Evolutionary conservation across 2,113 vertebrate species (phyloP), one percentile per base, ranked within the genome.

Genomic region (Cyanistes caeruleus): DNA sequence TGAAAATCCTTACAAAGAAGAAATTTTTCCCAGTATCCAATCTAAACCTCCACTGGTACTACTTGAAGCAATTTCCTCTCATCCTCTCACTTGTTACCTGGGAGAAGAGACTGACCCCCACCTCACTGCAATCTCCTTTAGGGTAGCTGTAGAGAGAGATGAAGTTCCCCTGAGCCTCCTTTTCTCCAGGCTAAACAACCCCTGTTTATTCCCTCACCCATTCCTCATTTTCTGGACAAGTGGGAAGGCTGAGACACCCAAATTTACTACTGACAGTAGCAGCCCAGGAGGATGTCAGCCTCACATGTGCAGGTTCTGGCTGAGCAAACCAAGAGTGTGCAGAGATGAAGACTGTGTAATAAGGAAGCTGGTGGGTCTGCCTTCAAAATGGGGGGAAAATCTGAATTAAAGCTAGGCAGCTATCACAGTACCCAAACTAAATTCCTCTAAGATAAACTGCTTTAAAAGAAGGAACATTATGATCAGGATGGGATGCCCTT

Each of bases 61-160:
- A 13, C 9, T 10, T 59, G 24, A 46, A 24, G 2, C 44, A 4
- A 4, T 35, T 41, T 79, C 28, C 14, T 46, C 44, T 39, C 1
- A 0, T n/a, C 19, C 20, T 52, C 2, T 60, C 23, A 11, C 27
- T 46, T n/a, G 3, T 30, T 44, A 46, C 13, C 13, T 46, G 14
- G 12, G 7, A 35, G 20, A 52, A 39, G 20, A 35, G 30, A 19
- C 6, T 5, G 11, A 31, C 5, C 11, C 16, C 12, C 11, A 35
- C 8, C 17, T 73, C 1, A 0, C 64, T 63, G 25, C 23, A 15
- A 11, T 6, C 52, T 35, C 12, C 14, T 67, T 44, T 17, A 19
- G 16, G n/a, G 10, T 13, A 18, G 23, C 3, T n/a, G 5, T 23
- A n/a, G 14, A 18, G n/a, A 53, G 13, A 0, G 0, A 10, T 41